phyloP scores from a whole-genome alignment of 2,797 vertebrate species.

The Threskiornis aethiopicus region DNA sequence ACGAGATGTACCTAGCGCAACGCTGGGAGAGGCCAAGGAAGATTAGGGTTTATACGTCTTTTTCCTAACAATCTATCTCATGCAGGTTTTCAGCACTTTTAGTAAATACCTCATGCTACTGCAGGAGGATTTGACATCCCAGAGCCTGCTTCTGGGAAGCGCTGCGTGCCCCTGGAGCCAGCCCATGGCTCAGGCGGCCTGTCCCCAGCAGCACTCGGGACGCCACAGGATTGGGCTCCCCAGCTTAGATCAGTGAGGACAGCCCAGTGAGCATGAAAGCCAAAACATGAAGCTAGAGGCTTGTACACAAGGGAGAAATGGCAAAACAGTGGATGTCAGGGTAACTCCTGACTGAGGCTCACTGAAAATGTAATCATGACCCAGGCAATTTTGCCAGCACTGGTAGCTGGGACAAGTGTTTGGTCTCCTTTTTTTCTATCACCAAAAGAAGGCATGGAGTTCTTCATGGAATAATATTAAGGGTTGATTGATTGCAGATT shows the following conservation, averaged over 20 bases:
- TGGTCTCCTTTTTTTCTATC: not conserved
- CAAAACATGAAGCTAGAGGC: not conserved
- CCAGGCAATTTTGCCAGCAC: not conserved
- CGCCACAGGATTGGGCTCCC: not conserved
- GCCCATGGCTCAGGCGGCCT: not conserved
- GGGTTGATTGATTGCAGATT: slow-evolving; percentile 50
- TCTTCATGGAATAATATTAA: slow-evolving; percentile 1
- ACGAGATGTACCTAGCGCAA: not conserved
- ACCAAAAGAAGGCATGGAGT: slow-evolving; percentile 29
- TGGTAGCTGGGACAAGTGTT: not conserved
- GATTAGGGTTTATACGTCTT: not conserved
- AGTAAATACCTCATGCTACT: not conserved
- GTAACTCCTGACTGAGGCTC: not conserved
- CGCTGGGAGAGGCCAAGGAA: not conserved
- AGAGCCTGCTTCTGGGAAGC: not conserved
- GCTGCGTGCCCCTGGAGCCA: not conserved
- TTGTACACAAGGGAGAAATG: not conserved
- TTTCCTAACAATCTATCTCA: not conserved
- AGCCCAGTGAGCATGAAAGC: not conserved
- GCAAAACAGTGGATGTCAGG: not conserved
- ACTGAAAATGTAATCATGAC: not conserved
- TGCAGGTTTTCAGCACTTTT: not conserved
- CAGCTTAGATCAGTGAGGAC: not conserved
- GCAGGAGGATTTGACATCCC: not conserved
- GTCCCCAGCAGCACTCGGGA: not conserved